phyloP scores from a whole-genome alignment of 2,888 invertebrate genomes.

The Ophion slaviceki region DNA sequence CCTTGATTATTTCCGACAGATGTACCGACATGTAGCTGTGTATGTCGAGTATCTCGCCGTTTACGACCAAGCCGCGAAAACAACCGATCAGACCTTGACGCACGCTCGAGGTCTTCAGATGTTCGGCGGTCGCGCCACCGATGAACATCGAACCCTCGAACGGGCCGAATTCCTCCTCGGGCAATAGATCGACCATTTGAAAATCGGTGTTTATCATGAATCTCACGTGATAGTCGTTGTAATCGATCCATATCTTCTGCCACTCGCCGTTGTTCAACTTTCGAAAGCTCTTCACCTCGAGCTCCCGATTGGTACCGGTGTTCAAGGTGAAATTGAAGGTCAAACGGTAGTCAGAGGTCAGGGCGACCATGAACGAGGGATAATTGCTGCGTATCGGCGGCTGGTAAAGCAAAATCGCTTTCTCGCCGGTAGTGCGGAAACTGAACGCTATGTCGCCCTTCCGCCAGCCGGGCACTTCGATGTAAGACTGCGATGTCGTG shows the following conservation, averaged over 20 bases:
- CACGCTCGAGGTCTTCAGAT: constrained; percentile 92
- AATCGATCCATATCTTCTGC: constrained; percentile 98
- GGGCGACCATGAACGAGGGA: constrained; percentile 95
- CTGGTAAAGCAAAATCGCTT: constrained; percentile 95
- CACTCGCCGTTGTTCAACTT: constrained; percentile 96
- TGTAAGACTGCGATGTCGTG: constrained; percentile 95
- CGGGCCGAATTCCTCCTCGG: constrained; percentile 95
- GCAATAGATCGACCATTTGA: constrained; percentile 93
- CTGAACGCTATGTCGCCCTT: constrained; percentile 97
- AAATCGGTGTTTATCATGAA: constrained; percentile 96
- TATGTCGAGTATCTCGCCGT: constrained; percentile 95
- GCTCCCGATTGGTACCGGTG: constrained; percentile 91
- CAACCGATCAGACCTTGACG: constrained; percentile 97
- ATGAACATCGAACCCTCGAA: constrained; percentile 97
- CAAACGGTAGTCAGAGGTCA: constrained; percentile 92
- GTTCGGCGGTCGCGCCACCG: constrained; percentile 95
- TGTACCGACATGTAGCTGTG: constrained; percentile 97
- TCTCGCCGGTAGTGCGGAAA: constrained; percentile 95
- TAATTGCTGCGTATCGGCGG: constrained; percentile 95
- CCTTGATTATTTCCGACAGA: constrained; percentile 95
- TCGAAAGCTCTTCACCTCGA: constrained; percentile 92
- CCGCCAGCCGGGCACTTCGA: constrained; percentile 97
- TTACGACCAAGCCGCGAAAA: constrained; percentile 95
- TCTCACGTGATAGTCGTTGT: constrained; percentile 95
- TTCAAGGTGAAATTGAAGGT: constrained; percentile 96